Conservation (phyloP, 2,113 vertebrate genomes). For the Menura novaehollandiae region DNA sequence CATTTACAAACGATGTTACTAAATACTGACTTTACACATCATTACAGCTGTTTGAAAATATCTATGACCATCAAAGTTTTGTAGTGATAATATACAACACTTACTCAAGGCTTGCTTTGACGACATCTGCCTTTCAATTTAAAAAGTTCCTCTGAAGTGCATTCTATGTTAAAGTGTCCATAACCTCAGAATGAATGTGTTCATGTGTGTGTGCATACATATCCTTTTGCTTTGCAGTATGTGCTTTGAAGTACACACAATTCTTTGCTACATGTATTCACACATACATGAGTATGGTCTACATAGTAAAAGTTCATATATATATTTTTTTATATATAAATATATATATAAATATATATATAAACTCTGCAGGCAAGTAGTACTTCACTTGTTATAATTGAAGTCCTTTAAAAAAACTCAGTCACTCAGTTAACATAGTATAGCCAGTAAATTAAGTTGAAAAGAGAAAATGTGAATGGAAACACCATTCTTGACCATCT, state of each 20-base stretch:
- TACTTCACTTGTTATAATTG: constrained; percentile 69
- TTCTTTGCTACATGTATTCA: constrained; percentile 62
- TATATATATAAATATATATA: constrained; percentile 80
- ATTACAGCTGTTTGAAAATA: constrained; percentile 29
- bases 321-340: constrained; percentile 76
- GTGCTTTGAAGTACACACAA: constrained; percentile 65
- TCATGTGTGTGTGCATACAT: constrained; percentile 64
- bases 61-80: constrained; percentile 25
- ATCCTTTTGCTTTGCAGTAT: constrained; percentile 31
- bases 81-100: constrained; percentile 60
- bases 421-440: constrained; percentile 96
- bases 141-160: constrained; percentile 63
- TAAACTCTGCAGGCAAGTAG: constrained; percentile 79
- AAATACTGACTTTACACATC: constrained; percentile 55
- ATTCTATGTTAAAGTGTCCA: constrained; percentile 68
- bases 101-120: constrained; percentile 71
- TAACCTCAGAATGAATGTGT: constrained; percentile 64
- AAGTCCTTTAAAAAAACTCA: constrained; percentile 78
- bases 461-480: constrained; percentile 92
- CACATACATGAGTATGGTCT: constrained; percentile 73
- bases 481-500: constrained; percentile 97
- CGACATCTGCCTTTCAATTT: constrained; percentile 57
- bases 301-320: constrained; percentile 78
- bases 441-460: constrained; percentile 99
- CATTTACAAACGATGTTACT: constrained; percentile 52